A percentile compares a stretch with the other conserved stretches of the same genome.
These are phyloP conservation scores for Characodon lateralis DNA, from an alignment of 2,797 vertebrate genomes.

Conservation along the genomic window DNA sequence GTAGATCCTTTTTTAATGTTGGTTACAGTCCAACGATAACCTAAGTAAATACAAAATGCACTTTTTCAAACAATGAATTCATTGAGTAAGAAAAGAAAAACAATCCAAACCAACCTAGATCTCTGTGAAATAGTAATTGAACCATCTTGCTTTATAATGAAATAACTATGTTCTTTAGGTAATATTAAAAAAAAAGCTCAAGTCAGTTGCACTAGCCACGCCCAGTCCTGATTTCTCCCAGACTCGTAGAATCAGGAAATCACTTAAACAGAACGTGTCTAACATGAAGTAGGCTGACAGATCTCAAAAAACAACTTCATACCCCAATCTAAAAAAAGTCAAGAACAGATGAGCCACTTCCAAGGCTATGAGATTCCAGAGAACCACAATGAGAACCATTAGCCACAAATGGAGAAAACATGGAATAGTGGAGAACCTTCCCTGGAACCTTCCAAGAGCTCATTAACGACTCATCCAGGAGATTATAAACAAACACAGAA, in stretches of 20 bases:
- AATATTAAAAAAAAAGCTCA: background rate
- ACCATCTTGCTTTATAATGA: background rate
- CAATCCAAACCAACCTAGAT: background rate
- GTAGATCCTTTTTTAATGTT: background rate
- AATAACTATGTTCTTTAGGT: background rate
- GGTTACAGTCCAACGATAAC: background rate
- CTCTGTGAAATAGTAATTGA: background rate
- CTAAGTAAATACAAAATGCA: background rate
- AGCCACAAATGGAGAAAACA: background rate
- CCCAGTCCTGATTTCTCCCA: background rate
- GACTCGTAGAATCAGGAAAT: background rate
- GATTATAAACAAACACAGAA: background rate
- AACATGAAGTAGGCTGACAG: background rate
- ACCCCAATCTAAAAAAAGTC: too few species aligned
- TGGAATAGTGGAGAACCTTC: background rate
- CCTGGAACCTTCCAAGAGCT: background rate
- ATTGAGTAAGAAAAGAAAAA: background rate
- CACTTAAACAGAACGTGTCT: background rate
- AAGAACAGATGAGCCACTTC: too few species aligned
- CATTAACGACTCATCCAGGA: background rate
- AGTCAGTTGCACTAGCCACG: background rate
- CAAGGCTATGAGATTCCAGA: background rate
- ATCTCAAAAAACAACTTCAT: background rate
- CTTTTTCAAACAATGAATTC: background rate
- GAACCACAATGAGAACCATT: background rate